Evolutionary conservation across 2,888 invertebrate species (phyloP), one percentile per base, ranked within the genome.

Genomic region (Sylvicola fuscatus): DNA sequence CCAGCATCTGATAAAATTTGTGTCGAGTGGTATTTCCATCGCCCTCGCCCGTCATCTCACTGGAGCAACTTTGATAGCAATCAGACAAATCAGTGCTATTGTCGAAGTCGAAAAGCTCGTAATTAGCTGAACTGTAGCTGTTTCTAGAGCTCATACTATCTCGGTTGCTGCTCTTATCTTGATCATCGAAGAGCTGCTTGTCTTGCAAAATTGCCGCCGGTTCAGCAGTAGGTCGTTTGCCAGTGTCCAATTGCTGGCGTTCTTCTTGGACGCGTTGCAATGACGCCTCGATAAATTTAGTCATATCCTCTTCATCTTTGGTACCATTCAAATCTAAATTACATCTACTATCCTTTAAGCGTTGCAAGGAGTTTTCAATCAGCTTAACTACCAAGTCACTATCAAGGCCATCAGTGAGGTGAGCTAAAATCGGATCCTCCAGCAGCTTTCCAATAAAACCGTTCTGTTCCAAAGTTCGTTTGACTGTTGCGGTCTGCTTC

Each of bases 51-150:
- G 69, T 68, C 38, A 70, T 48, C 46, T 70, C 70, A 52, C 70
- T 70, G 15, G 70, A 70, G 41, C 70, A 70, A 43, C 76, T 76
- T 42, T 76, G 76, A 50, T 77, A 77, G 53, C 74, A 76, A 48
- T 77, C 77, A 16, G 76, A 76, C 53, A 70, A 65, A 1, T 44
- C 44, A 5, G 51, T 50, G 37, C 53, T 51, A 54, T 68, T 68
- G 51, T 70, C 70, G 42, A 72, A 72, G 60, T 77, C 77, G 62
- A 76, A 75, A 54, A 73, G 63, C 60, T 77, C 77, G 58, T 77
- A 77, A 56, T 74, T 74, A 53, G 75, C 74, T 48, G 74, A 75
- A 60, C 68, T 68, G 60, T 65, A 62, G 51, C 65, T 69, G 36
- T 56, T 60, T 34, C 54, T 56, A 29, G 56, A 56, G 38, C 54